These are phyloP conservation scores for Oryctes rhinoceros DNA, from an alignment of 1,140 invertebrate genomes.

Conservation along the genomic window DNA sequence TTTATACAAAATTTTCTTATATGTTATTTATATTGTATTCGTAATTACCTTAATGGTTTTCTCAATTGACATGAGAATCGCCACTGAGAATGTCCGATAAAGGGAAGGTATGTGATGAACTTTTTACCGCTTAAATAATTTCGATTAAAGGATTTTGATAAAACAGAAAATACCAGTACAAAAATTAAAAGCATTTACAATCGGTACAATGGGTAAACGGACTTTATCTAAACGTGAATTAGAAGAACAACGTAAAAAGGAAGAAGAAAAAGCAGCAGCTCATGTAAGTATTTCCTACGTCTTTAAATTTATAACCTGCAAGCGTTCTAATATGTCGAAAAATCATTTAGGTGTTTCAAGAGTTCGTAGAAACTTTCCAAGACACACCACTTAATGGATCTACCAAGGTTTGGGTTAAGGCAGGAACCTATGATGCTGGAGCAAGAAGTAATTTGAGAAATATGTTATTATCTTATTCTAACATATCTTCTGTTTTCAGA, in stretches of 20 bases:
- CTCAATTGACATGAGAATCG: neutral
- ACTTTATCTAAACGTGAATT: constrained; percentile 84
- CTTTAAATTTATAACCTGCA: constrained; percentile 42
- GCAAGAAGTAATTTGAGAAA: constrained; percentile 75
- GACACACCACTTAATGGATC: constrained; percentile 79
- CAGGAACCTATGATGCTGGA: constrained; percentile 94
- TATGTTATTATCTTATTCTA: constrained; percentile 21
- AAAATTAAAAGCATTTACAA: constrained; percentile 84
- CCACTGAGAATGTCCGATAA: constrained; percentile 1
- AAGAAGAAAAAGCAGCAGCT: constrained; percentile 87
- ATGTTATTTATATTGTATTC: constrained; percentile 18
- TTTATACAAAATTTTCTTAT: neutral
- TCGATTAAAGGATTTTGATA: constrained; percentile 10
- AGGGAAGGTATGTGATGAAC: neutral
- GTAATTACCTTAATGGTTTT: neutral
- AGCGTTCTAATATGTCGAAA: constrained; percentile 48
- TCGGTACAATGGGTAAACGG: constrained; percentile 83
- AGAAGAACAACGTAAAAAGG: constrained; percentile 88
- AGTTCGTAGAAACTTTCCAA: constrained; percentile 97
- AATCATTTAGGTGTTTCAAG: constrained; percentile 82
- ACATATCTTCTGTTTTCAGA: constrained; percentile 63
- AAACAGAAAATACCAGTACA: constrained; percentile 72
- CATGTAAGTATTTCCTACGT: constrained; percentile 64
- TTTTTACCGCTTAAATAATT: neutral
- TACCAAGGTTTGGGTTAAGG: constrained; percentile 96